Evolutionary conservation across 2,888 invertebrate genomes (phyloP).

Genomic region (Eumerus sabulonum): DNA sequence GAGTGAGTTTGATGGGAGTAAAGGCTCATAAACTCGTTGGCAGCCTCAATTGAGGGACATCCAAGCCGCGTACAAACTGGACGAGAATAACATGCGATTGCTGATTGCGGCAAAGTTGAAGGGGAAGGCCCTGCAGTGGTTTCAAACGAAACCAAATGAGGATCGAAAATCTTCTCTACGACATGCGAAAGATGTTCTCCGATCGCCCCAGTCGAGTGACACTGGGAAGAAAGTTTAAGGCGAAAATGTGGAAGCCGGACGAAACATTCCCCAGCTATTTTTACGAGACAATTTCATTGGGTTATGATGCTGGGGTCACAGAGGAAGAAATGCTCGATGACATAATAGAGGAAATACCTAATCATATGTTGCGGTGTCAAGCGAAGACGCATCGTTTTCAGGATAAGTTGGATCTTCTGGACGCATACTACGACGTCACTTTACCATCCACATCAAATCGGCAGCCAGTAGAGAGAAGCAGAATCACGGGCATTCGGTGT

Average conservation of each 20-base stretch:
- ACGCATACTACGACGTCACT: conserved; percentile 15
- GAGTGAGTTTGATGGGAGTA: too few species aligned
- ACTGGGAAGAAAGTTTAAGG: conserved; percentile 11
- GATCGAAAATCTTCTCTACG: conserved; percentile 4
- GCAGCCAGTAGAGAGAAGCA: conserved; percentile 7
- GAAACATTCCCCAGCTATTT: conserved; percentile 26
- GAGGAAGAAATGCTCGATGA: conserved; percentile 26
- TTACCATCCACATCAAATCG: not conserved
- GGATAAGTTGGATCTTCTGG: conserved; percentile 12
- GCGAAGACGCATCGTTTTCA: conserved; percentile 22
- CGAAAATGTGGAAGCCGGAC: not conserved
- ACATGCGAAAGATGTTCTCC: conserved; percentile 26
- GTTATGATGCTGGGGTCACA: not conserved
- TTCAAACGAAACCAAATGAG: not conserved
- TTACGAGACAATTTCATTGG: conserved; percentile 11
- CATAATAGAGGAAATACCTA: conserved; percentile 31
- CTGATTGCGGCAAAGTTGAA: not conserved
- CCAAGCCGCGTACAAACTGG: not conserved
- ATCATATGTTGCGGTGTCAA: conserved; percentile 19
- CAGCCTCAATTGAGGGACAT: too few species aligned
- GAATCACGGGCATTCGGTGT: conserved; percentile 6
- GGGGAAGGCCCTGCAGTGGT: not conserved
- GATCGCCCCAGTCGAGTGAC: conserved; percentile 9
- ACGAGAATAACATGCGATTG: not conserved
- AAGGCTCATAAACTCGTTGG: too few species aligned